Evolutionary conservation across 2,113 vertebrate species (phyloP), one percentile per base, ranked within the genome.

Genomic region (Daphoenositta chrysoptera): DNA sequence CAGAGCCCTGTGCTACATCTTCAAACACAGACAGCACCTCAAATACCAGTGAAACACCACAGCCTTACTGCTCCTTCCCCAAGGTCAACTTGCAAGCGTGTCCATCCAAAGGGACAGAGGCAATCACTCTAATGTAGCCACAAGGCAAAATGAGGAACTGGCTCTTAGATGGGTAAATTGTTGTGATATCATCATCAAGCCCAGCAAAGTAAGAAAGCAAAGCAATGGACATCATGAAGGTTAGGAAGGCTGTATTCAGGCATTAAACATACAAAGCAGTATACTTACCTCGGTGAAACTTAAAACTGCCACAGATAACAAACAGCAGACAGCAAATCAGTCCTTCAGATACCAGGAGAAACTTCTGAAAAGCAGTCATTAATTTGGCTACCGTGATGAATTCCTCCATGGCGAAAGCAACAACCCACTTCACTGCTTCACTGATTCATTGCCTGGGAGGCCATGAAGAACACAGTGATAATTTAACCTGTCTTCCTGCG

Each of bases 371-470:
- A 90, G 64, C 24, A 64, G 85, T 66, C 70, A 70, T 94, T 92
- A 93, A 90, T 87, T 90, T 81, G 56, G 83, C 68, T 93, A 51
- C 60, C 1, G 9, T 78, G 72, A 96, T 73, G 35, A 92, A 93
- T 92, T 88, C 40, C 69, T 81, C 72, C 1, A 1, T 39, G 24
- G 56, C 27, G 82, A 92, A 95, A 93, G 87, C 85, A 73, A 44
- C 85, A 91, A 73, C 64, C 60, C 51, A 57, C 92, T 96, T 90
- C 87, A 77, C 63, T 44, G 64, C 63, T 93, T 77, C 79, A 48
- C 68, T 94, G 84, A 94, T 94, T 94, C 89, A 94, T 93, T 91
- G 73, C 94, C 86, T 58, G 48, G 51, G 76, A 95, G 64, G 83
- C 80, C 65, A 17, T 22, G 69, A 92, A 65, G 87, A 92, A 44